Base-by-base conservation (phyloP, 2,888 invertebrate species). In the Apoda limacodes region DNA sequence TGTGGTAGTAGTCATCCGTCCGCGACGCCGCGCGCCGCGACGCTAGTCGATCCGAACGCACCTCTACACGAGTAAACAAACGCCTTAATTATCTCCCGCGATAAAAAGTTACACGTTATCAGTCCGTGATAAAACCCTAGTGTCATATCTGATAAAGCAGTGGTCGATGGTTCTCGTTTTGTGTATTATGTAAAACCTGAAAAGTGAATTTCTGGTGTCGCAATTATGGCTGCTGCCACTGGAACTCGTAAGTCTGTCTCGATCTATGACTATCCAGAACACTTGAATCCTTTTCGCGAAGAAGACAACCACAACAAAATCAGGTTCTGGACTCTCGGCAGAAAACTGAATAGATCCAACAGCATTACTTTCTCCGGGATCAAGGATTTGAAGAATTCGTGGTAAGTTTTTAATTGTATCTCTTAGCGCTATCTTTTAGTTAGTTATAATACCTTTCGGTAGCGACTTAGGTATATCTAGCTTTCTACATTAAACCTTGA, bases 231-330 rank as follows among this genome's bases (percentile, higher is more conserved):
- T 40, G 50, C 69, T 35, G 63, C 65, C 63, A 68, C 76, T 40
- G 64, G 58, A 42, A 55, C 74, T 32, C 75, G 83, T 46, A 82
- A 83, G 59, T 64, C 76, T 21, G 46, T 76, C 42, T 86, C 87
- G 27, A 83, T 87, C 48, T 82, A 87, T 58, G 85, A 89, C 60
- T 90, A 90, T 62, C 90, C 90, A 25, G 89, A 89, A 54, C 88
- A 89, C 60, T 74, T 90, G 41, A 90, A 90, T 67, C 90, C 90
- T 12, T 90, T 90, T 61, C 84, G 84, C 42, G 89, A 89, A 47
- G 87, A 86, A 30, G 84, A 85, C 42, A 83, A 85, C 56, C 85
- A 85, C 52, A 85, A 82, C 51, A 83, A 83, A 50, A 74, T 86
- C 39, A 62, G 84, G 30, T 86, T 86, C 59, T 86, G 85, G 85